These are phyloP conservation scores for Seira ritae DNA, from an alignment of 2,888 invertebrate genomes.

Conservation along the genomic window DNA sequence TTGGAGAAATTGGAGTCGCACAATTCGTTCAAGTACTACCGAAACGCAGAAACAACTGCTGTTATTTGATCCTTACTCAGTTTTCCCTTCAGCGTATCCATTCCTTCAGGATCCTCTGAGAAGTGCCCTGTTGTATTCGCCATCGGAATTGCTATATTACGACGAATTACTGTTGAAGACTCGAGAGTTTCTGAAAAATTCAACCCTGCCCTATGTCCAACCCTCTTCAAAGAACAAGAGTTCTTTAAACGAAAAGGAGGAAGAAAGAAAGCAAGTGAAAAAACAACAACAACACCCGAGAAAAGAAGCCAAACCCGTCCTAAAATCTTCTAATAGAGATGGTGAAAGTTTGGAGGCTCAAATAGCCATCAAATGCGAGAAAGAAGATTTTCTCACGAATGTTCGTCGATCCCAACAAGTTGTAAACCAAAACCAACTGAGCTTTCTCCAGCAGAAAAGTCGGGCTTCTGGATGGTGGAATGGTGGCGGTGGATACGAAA, in stretches of 20 bases:
- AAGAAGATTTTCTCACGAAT: no score
- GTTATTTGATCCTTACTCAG: background rate
- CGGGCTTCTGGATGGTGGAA: no score
- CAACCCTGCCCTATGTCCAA: background rate
- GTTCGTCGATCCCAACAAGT: no score
- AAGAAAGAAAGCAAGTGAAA: background rate
- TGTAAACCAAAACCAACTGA: no score
- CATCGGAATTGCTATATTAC: background rate
- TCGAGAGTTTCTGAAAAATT: background rate
- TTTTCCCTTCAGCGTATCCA: background rate
- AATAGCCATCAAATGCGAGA: no score
- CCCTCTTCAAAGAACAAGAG: background rate
- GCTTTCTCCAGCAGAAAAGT: no score
- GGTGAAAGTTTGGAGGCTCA: no score
- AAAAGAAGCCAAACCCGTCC: background rate
- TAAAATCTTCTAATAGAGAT: no score
- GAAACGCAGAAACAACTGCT: background rate
- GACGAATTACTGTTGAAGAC: background rate
- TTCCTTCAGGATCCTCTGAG: slow-evolving; percentile 21
- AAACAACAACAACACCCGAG: no score
- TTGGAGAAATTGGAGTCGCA: no score
- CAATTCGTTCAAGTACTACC: background rate
- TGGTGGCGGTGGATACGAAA: background rate
- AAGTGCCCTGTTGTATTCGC: background rate
- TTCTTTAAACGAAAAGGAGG: no score